Evolutionary conservation across 2,888 invertebrate species (phyloP), one percentile per base, ranked within the genome.

Genomic region (Lamellibrachia columna): DNA sequence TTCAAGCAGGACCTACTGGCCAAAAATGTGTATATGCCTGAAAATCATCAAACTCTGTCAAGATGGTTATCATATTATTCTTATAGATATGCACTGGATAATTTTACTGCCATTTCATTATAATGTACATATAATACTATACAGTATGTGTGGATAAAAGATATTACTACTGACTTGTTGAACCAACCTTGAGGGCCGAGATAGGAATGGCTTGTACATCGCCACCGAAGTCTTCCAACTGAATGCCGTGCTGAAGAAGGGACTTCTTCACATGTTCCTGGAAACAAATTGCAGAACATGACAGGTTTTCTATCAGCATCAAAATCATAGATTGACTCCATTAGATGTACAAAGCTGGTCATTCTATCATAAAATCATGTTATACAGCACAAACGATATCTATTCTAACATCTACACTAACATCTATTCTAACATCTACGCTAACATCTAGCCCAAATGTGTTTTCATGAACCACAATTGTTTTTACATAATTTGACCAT

Each of bases 201-300:
- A 99, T 98, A 0, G 98, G 98, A 92, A 99, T 98, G 3, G 98
- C 98, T 97, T 99, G 99, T 1, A 98, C 97, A 93, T 99, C 99
- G 0, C 99, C 99, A 0, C 99, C 99, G 92, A 98, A 96, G 28
- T 98, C 98, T 96, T 99, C 99, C 91, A 98, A 97, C 53, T 98
- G 97, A 11, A 99, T 97, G 7, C 98, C 98, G 96, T 98, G 97
- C 95, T 98, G 97, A 0, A 98, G 96, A 22, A 99, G 97, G 96
- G 98, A 98, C 53, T 97, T 97, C 96, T 98, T 98, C 0, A 98
- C 98, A 93, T 97, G 97, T 92, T 98, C 98, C 98, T 98, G 95
- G 91, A 95, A 95, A 93, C 52, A 92, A 90, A 9, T 28, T 3
- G 2, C 2, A 75, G 22, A 22, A 75, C 15, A 15, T 58, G 2